These are phyloP conservation scores for Leptopilina clavipes DNA, from an alignment of 1,140 invertebrate species.

Conservation along the genomic window DNA sequence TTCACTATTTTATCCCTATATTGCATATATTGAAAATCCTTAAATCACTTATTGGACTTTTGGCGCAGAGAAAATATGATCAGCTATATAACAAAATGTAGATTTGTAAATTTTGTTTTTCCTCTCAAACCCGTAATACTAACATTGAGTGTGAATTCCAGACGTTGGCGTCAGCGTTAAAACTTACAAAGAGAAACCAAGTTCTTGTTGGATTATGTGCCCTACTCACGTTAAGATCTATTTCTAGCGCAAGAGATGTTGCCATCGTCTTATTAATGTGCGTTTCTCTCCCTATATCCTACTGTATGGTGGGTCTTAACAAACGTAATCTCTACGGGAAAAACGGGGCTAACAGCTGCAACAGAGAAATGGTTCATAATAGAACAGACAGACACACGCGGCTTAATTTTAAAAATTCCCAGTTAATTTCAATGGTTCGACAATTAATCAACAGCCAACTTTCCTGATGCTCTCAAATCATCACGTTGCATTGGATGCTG, in stretches of 20 bases:
- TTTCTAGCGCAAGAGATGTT: constrained; percentile 62
- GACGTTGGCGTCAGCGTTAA: constrained; percentile 16
- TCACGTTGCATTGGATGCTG: no score
- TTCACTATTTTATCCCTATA: not conserved
- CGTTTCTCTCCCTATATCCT: constrained; percentile 50
- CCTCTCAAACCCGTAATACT: no score
- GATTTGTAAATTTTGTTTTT: no score
- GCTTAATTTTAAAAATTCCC: no score
- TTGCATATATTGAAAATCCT: no score
- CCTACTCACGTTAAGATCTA: constrained; percentile 64
- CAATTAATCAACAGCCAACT: no score
- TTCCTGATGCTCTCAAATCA: no score
- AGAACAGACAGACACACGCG: no score
- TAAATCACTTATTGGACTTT: no score
- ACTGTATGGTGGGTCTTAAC: constrained; percentile 45
- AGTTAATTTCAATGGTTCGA: no score
- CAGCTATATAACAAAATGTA: no score
- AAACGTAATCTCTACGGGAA: constrained; percentile 50
- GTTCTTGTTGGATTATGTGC: constrained; percentile 58
- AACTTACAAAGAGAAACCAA: constrained; percentile 36
- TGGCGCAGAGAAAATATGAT: no score
- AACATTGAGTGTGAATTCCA: constrained; percentile 7
- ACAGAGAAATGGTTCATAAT: constrained; percentile 44
- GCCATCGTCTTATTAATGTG: constrained; percentile 67
- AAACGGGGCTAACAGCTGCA: constrained; percentile 65